phyloP scores from a whole-genome alignment of 2,888 invertebrate genomes.

The Erynnis tages region DNA sequence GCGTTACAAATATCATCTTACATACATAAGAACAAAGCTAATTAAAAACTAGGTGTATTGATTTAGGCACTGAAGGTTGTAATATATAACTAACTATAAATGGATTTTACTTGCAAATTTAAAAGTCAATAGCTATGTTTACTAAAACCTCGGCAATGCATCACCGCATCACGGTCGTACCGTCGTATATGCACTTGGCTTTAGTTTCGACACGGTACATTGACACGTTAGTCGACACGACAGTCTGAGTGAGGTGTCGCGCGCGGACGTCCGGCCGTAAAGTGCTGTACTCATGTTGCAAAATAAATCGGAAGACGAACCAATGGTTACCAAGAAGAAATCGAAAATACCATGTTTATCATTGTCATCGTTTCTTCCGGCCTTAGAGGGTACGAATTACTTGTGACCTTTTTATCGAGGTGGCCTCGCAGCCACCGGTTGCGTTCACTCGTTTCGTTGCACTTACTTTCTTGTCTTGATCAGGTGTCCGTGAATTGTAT shows the following conservation, averaged over 20 bases:
- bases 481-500: conserved; percentile 67
- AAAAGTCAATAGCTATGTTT: too few species aligned
- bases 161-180: not conserved
- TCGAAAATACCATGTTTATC: conserved; percentile 77
- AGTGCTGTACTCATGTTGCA: conserved; percentile 63
- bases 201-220: conserved; percentile 64
- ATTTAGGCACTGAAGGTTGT: too few species aligned
- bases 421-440: conserved; percentile 71
- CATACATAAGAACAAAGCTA: too few species aligned
- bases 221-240: conserved; percentile 54
- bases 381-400: conserved; percentile 68
- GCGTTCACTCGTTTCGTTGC: conserved; percentile 73
- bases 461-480: conserved; percentile 77
- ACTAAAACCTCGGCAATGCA: not conserved
- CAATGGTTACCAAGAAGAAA: conserved; percentile 77
- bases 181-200: conserved; percentile 49
- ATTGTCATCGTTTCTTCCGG: conserved; percentile 72
- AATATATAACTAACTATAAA: too few species aligned
- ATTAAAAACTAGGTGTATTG: too few species aligned
- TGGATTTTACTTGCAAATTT: too few species aligned
- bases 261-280: conserved; percentile 66
- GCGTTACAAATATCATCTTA: too few species aligned
- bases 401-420: conserved; percentile 60
- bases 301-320: conserved; percentile 66
- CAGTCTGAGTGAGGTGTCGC: conserved; percentile 65